phyloP scores from a whole-genome alignment of 2,797 vertebrate species.

The Varecia variegata region DNA sequence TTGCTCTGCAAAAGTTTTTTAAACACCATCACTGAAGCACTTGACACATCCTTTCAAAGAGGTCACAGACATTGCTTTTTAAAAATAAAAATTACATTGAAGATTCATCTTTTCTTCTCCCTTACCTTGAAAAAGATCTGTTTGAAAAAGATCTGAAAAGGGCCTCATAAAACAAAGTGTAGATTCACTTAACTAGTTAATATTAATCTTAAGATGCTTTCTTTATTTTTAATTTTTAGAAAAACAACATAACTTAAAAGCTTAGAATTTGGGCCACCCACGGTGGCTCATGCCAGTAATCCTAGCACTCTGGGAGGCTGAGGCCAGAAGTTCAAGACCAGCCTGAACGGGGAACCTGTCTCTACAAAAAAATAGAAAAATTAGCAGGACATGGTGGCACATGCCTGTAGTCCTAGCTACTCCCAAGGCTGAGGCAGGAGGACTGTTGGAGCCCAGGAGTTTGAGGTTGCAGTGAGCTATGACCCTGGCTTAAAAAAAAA shows the following conservation, averaged over 20 bases:
- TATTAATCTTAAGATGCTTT: constrained; percentile 13
- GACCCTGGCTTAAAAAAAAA: too few species aligned
- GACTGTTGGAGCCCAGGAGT: too few species aligned
- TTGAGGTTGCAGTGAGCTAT: too few species aligned
- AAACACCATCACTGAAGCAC: neutral
- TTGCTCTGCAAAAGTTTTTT: constrained; percentile 47
- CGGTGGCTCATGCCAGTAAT: too few species aligned
- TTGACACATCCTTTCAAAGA: constrained; percentile 44
- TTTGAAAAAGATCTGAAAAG: neutral
- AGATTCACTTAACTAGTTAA: neutral
- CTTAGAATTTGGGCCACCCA: neutral
- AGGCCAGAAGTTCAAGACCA: too few species aligned
- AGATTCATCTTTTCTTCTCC: neutral
- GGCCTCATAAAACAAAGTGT: neutral
- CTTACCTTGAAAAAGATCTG: constrained; percentile 8
- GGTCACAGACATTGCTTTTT: constrained; percentile 47
- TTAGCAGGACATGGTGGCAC: too few species aligned
- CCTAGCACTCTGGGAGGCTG: too few species aligned
- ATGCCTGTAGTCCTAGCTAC: too few species aligned
- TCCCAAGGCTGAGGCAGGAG: too few species aligned
- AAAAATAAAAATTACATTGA: constrained; percentile 55
- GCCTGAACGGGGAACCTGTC: too few species aligned
- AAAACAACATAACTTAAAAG: neutral
- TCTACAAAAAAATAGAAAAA: too few species aligned
- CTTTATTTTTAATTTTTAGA: neutral